Evolutionary conservation across 1,140 invertebrate species (phyloP), one percentile per base, ranked within the genome.

Genomic region (Diorhabda sublineata): DNA sequence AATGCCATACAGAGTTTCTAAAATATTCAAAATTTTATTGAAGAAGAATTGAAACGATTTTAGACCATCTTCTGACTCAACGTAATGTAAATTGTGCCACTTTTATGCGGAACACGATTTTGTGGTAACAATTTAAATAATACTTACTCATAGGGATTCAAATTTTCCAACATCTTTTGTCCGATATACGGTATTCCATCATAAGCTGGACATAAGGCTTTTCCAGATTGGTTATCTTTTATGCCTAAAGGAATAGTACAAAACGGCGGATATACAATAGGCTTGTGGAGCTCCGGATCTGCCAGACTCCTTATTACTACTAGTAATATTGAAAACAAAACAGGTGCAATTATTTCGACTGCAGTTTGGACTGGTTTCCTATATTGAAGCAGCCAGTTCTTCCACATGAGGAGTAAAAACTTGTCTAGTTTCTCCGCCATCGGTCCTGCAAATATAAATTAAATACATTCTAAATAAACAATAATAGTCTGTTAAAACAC

Each of bases 371-470:
- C 71, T 57, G 88, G 89, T 79, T 91, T 90, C 66, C 91, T 84
- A 81, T 85, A 89, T 82, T 93, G 90, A 41, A 94, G 84, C 6
- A 88, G 83, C 83, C 89, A 92, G 77, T 95, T 95, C 81, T 96
- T 96, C 93, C 93, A 95, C 75, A 94, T 84, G 11, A 96, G 80
- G 44, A 95, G 82, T 3, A 80, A 74, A 75, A 90, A 88, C 77
- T 89, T 89, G 63, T 86, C 79, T 76, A 78, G 82, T 65, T 83
- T 85, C 67, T 70, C 62, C 8, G 67, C 73, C 75, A 79, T 74
- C n/a, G 47, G 66, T 7, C 61, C 71, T 74, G 69, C 41, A 74
- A 72, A 60, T 26, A 26, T 26, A 1, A 26, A 26, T 26, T 26
- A 26, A 26, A 26, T 26, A 26, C 26, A 1, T 26, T 26, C 26